A percentile compares a stretch with the other conserved stretches of the same genome.
phyloP scores from a whole-genome alignment of 2,113 vertebrate genomes.

The Boleophthalmus pectinirostris region DNA sequence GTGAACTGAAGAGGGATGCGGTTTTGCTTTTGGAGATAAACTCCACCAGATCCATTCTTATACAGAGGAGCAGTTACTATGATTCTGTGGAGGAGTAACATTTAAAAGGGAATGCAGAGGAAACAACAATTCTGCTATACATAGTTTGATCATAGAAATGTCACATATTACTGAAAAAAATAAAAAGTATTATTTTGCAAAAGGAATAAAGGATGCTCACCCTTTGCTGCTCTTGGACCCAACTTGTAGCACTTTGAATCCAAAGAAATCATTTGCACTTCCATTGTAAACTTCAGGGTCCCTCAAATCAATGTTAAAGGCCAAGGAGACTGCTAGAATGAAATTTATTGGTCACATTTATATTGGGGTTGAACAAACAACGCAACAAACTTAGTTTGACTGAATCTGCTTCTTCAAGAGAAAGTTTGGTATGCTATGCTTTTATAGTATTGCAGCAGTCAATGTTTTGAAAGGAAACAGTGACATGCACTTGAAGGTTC shows the following conservation, averaged over 20 bases:
- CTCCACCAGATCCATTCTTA: constrained; percentile 59
- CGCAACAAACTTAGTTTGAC: no score
- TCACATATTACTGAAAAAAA: background rate
- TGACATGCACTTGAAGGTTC: no score
- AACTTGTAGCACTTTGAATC: constrained; percentile 68
- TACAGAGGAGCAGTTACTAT: constrained; percentile 62
- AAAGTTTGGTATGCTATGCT: no score
- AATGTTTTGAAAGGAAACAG: background rate
- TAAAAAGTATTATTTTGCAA: background rate
- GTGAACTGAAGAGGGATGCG: background rate
- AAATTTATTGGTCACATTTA: background rate
- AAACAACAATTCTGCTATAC: background rate
- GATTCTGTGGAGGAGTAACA: constrained; percentile 41
- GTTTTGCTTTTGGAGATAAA: constrained; percentile 20
- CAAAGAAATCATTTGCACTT: constrained; percentile 54
- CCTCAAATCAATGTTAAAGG: constrained; percentile 60
- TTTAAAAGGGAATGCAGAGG: background rate
- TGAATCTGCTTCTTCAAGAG: no score
- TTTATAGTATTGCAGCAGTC: no score
- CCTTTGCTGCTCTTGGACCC: constrained; percentile 34
- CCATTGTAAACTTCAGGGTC: constrained; percentile 6
- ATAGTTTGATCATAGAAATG: background rate
- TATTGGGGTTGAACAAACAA: background rate
- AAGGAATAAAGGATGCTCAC: constrained; percentile 28
- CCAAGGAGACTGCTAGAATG: constrained; percentile 35